Evolutionary conservation across 2,113 vertebrate species (phyloP).

Genomic region (Eleginops maclovinus): DNA sequence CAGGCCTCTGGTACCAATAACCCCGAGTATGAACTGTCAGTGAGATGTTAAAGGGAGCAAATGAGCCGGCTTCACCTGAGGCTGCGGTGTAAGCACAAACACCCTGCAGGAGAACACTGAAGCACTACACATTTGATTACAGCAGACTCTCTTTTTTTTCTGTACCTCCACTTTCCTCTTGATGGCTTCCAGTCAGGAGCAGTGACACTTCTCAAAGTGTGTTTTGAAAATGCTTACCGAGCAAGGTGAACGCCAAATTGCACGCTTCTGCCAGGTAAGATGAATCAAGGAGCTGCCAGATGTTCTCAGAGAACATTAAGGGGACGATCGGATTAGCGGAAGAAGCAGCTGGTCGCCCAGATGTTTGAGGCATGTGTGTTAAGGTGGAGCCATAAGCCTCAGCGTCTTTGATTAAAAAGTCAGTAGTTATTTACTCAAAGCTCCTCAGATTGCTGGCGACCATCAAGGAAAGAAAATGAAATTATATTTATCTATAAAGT

Average conservation of each 20-base stretch:
- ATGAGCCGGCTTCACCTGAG: conserved; percentile 53
- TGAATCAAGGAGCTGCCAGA: conserved; percentile 74
- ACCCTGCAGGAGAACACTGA: conserved; percentile 28
- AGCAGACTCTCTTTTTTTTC: neutral
- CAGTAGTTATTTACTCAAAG: conserved; percentile 75
- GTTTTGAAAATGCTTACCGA: conserved; percentile 49
- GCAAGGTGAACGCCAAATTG: conserved; percentile 62
- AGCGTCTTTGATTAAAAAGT: conserved; percentile 77
- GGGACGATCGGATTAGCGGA: conserved; percentile 68
- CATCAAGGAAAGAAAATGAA: conserved; percentile 40
- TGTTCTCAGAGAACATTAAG: conserved; percentile 68
- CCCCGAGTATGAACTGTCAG: conserved; percentile 49
- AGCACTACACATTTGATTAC: conserved; percentile 29
- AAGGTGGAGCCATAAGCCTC: conserved; percentile 66
- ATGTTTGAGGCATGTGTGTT: conserved; percentile 68
- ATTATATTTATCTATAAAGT: conserved; percentile 38
- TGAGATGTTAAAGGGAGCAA: conserved; percentile 59
- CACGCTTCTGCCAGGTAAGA: conserved; percentile 60
- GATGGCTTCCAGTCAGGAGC: conserved; percentile 24
- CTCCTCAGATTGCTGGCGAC: conserved; percentile 61
- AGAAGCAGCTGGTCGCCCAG: conserved; percentile 72
- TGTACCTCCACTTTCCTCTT: conserved; percentile 15
- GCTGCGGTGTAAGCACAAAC: conserved; percentile 48
- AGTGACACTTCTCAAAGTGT: conserved; percentile 35
- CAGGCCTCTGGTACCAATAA: conserved; percentile 54